Conservation (phyloP, 2,113 vertebrate genomes). For the Cyrtonyx montezumae region DNA sequence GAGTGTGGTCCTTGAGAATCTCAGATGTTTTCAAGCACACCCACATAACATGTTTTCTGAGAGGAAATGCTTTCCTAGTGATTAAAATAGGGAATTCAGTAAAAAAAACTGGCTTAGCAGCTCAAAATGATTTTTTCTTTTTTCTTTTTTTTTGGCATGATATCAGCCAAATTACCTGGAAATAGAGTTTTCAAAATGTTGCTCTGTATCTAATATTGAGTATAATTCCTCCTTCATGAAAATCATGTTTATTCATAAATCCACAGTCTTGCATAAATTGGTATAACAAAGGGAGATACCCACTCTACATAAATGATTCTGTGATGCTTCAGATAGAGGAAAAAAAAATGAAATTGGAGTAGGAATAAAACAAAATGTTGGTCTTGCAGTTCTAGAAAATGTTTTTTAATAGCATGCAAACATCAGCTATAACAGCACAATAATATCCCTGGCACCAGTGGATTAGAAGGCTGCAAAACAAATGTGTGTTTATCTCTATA, state of each 20-base stretch:
- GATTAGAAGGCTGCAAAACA: constrained; percentile 30
- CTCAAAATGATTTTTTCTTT: not conserved
- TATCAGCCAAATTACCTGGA: not conserved
- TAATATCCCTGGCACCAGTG: not conserved
- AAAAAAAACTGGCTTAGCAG: not conserved
- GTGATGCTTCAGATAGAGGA: not conserved
- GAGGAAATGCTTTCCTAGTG: constrained; percentile 57
- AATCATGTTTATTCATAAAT: not conserved
- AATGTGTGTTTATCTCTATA: not conserved
- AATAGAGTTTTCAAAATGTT: not conserved
- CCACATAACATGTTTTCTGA: constrained; percentile 55
- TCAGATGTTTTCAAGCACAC: constrained; percentile 63
- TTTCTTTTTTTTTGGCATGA: not conserved
- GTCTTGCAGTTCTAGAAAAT: not conserved
- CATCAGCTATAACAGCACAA: not conserved
- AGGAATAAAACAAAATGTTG: not conserved
- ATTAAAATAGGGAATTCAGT: constrained; percentile 12
- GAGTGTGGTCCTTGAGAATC: constrained; percentile 55
- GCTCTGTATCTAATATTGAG: not conserved
- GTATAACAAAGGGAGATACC: not conserved
- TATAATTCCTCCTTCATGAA: not conserved
- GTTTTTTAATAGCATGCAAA: not conserved
- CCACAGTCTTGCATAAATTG: not conserved
- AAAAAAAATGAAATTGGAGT: not conserved
- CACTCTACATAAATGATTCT: not conserved